Conservation (phyloP, 2,113 vertebrate species). For the Callaeas wilsoni region DNA sequence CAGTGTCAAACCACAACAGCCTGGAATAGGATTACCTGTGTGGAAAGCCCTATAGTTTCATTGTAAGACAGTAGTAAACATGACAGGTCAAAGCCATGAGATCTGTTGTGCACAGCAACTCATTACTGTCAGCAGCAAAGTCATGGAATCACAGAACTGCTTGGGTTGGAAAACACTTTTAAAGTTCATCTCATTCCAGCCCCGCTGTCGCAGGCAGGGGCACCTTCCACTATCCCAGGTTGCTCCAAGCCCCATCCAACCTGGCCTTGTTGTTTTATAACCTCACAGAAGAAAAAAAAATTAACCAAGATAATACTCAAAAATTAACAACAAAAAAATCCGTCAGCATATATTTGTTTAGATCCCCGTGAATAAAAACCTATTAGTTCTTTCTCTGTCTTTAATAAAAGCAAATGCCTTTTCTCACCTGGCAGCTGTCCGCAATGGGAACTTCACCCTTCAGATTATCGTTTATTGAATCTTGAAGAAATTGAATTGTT, state of each 20-base stretch:
- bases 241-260: background rate
- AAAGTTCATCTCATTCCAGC: background rate
- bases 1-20: too few relatives aligned
- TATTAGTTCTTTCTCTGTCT: background rate
- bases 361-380: background rate
- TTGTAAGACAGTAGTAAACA: background rate
- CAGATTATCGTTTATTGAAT: constrained; percentile 47
- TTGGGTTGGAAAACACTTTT: background rate
- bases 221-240: background rate
- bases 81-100: background rate
- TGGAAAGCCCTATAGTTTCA: background rate
- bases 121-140: background rate
- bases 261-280: background rate
- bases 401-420: constrained; percentile 19
- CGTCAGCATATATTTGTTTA: background rate
- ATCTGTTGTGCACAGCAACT: background rate
- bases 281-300: background rate
- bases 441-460: background rate
- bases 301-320: background rate
- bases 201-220: background rate
- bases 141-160: background rate
- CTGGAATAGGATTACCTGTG: background rate
- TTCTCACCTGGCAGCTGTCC: constrained; percentile 44
- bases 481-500: constrained; percentile 49
- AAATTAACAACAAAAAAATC: background rate